Evolutionary conservation across 2,797 vertebrate genomes (phyloP).

Genomic region (Fratercula arctica): DNA sequence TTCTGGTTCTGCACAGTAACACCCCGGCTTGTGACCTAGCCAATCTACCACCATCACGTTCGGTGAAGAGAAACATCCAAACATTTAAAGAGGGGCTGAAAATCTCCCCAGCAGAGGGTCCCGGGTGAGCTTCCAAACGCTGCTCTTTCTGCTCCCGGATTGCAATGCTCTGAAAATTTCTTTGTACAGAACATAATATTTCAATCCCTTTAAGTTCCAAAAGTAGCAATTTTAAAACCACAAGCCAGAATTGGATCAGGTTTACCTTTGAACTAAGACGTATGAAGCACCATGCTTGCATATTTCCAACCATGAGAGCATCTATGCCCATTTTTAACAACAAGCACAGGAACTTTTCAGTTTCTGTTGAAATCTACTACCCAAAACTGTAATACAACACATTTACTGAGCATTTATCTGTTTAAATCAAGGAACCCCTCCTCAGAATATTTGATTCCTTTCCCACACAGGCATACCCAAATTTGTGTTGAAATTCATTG

Average conservation of each 20-base stretch:
- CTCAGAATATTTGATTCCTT: not conserved
- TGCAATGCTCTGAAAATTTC: not conserved
- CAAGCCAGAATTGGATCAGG: not conserved
- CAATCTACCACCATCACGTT: not conserved
- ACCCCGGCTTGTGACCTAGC: not conserved
- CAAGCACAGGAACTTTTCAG: not conserved
- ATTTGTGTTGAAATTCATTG: not conserved
- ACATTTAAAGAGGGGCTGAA: not conserved
- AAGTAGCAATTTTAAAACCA: not conserved
- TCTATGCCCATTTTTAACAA: not conserved
- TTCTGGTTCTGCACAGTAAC: not conserved
- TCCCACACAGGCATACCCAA: not conserved
- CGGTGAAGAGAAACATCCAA: not conserved
- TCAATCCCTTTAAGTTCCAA: not conserved
- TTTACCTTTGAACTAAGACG: not conserved
- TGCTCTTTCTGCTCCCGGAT: not conserved
- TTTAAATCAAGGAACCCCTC: not conserved
- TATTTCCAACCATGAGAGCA: not conserved
- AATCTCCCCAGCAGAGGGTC: not conserved
- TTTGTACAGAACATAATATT: not conserved
- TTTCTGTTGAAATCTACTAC: not conserved
- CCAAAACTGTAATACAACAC: not conserved
- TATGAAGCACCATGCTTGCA: not conserved
- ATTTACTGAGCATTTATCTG: not conserved
- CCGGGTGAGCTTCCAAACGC: not conserved